Conservation (phyloP, 2,113 vertebrate genomes). For the Megaceryle torquata region DNA sequence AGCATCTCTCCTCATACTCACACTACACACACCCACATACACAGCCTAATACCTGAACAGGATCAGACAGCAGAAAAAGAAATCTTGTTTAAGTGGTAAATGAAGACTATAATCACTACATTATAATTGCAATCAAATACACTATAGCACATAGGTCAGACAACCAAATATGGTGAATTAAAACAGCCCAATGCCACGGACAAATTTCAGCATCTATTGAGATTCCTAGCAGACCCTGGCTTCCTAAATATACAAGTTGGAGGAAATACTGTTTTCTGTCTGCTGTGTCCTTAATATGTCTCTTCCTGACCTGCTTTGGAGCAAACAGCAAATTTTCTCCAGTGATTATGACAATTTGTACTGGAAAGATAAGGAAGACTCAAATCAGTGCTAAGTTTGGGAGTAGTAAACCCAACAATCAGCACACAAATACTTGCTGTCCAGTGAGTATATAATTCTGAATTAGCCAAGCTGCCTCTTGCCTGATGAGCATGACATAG, state of each 20-base stretch:
- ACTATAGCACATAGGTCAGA: background rate
- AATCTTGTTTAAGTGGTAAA: slow-evolving; percentile 37
- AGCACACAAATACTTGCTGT: background rate
- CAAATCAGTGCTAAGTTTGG: background rate
- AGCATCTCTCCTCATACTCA: slow-evolving; percentile 4
- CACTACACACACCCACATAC: background rate
- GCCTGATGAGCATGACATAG: background rate
- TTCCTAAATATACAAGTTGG: rapidly evolving
- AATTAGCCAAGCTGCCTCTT: background rate
- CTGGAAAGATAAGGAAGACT: background rate
- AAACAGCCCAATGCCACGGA: background rate
- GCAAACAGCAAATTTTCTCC: background rate
- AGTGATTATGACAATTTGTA: background rate
- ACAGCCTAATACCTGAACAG: slow-evolving; percentile 36
- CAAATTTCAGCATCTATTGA: background rate
- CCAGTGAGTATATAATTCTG: background rate
- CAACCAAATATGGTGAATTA: background rate
- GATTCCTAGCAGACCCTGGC: background rate
- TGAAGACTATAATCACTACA: slow-evolving; percentile 3
- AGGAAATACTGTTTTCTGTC: background rate
- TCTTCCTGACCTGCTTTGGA: background rate
- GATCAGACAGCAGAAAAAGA: slow-evolving; percentile 7
- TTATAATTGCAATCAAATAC: background rate
- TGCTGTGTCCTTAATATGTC: background rate
- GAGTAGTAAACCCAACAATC: background rate